A percentile compares a stretch with the other conserved stretches of the same genome.
These are phyloP conservation scores for Anser brachyrhynchus DNA, from an alignment of 2,113 vertebrate genomes.

Conservation along the genomic window DNA sequence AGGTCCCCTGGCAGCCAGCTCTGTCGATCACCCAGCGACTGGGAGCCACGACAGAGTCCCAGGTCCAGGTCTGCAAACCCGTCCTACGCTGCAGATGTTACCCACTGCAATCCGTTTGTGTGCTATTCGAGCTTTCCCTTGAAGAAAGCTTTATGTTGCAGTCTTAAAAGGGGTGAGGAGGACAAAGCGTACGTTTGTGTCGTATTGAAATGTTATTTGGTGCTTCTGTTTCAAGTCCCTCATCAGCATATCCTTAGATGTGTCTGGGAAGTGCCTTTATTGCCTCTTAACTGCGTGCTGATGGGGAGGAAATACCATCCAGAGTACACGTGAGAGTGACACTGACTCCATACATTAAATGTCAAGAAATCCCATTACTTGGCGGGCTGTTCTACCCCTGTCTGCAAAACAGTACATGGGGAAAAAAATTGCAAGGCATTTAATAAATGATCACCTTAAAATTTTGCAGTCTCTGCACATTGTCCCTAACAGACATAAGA, in stretches of 20 bases:
- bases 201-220: background rate
- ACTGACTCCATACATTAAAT: background rate
- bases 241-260: background rate
- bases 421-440: background rate
- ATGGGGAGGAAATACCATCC: background rate
- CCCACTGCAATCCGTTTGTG: background rate
- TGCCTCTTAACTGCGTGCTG: background rate
- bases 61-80: background rate
- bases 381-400: background rate
- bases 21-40: rapidly evolving
- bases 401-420: background rate
- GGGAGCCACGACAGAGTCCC: background rate
- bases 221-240: background rate
- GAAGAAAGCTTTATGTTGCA: background rate
- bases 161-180: background rate
- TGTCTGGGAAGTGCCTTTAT: background rate
- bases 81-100: background rate
- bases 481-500: background rate
- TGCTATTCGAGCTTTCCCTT: background rate
- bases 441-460: background rate
- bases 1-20: background rate
- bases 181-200: background rate
- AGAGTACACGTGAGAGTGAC: background rate
- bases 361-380: background rate
- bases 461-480: background rate